Evolutionary conservation across 2,113 vertebrate genomes (phyloP).

Genomic region (Pangasianodon hypophthalmus): DNA sequence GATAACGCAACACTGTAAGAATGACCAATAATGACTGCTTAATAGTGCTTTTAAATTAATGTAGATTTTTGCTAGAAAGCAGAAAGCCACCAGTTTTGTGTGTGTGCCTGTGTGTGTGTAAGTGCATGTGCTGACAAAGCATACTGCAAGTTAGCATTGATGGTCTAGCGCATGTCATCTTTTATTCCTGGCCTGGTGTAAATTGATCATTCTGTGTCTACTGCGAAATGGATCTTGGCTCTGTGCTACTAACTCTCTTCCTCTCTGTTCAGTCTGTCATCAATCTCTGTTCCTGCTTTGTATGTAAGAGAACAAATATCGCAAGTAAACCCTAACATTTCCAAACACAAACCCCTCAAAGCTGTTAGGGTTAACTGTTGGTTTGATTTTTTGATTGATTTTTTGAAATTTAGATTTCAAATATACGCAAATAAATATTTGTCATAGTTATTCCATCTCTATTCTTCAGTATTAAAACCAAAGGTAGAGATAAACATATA

Average conservation of each 20-base stretch:
- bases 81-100: conserved; percentile 12
- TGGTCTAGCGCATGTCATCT: conserved; percentile 69
- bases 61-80: not conserved
- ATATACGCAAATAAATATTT: not conserved
- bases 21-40: not conserved
- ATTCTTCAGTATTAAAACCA: not conserved
- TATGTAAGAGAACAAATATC: not conserved
- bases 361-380: not conserved
- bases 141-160: conserved; percentile 57
- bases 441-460: not conserved
- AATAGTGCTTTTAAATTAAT: not conserved
- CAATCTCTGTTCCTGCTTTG: conserved; percentile 20
- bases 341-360: not conserved
- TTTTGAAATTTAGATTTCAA: not conserved
- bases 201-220: conserved; percentile 73
- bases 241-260: conserved; percentile 56
- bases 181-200: conserved; percentile 78
- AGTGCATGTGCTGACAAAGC: conserved; percentile 65
- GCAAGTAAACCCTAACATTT: conserved; percentile 3
- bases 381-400: not conserved
- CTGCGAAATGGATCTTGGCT: conserved; percentile 68
- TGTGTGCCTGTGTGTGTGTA: conserved; percentile 36
- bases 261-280: conserved; percentile 33
- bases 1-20: not conserved
- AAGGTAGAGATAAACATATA: not conserved